Base-by-base conservation (phyloP, 1,140 invertebrate genomes). In the Scaptomyza montana region DNA sequence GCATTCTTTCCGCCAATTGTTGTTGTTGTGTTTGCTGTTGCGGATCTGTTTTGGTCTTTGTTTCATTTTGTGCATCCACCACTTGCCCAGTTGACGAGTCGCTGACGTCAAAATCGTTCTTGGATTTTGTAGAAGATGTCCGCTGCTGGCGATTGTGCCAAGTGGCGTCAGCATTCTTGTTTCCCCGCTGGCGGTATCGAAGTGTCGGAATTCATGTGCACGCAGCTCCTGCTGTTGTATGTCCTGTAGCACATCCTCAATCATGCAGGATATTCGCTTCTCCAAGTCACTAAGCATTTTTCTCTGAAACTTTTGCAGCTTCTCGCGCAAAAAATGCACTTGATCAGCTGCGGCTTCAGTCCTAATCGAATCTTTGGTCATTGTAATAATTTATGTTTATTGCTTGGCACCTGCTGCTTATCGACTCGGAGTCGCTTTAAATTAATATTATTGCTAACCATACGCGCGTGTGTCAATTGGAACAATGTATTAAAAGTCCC, bases 211-310 rank as follows among this genome's bases (percentile, higher is more conserved):
- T 55, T 91, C 90, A 28, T 91, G 76, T 2, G 76, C 49, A 1
- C 80, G 78, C 28, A 92, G 33, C 51, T 91, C 85, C 30, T 87
- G 77, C 41, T 85, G 81, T 0, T 77, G 76, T 5, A 92, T 28
- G 25, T 91, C 90, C 66, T 89, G 89, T n/a, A 92, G 43, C n/a
- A 92, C 79, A 30, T 89, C 85, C 63, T 91, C 90, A 21, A 92
- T 86, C 74, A 90, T 73, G 51, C 72, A 73, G 13, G 75, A 60
- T 6, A 92, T 45, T 2, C 78, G 70, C 45, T 85, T 74, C 25
- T 92, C 78, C 12, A 91, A 78, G 3, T 92, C 90, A 19, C 45
- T n/a, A 25, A 91, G 9, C 57, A 91, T 72, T 43, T 66, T 74
- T 0, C 57, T 56, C 59, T 89, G 90, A 59, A 91, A 91, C 19